Conservation (phyloP, 2,797 vertebrate genomes). For the Pristis pectinata region DNA sequence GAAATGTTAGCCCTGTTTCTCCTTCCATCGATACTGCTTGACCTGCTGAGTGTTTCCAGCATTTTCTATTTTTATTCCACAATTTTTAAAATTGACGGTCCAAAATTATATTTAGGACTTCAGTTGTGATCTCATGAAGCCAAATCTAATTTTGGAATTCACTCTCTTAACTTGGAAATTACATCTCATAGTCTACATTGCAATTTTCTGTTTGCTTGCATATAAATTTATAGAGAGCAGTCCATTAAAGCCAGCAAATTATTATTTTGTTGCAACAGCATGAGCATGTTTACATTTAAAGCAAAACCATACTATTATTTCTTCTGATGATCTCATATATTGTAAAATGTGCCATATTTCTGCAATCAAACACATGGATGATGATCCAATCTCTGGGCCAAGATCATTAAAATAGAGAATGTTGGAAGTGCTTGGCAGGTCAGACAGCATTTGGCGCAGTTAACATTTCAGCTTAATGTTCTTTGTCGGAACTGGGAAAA, state of each 20-base stretch:
- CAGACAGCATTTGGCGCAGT: no score
- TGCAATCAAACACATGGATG: background rate
- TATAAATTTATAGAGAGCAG: background rate
- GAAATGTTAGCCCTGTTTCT: no score
- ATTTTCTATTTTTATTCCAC: no score
- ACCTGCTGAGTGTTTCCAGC: no score
- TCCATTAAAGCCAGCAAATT: background rate
- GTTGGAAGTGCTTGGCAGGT: no score
- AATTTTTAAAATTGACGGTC: background rate
- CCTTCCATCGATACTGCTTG: no score
- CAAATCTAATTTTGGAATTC: background rate
- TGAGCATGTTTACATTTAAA: background rate
- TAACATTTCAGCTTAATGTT: no score
- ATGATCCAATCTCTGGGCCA: no score
- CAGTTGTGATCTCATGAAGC: background rate
- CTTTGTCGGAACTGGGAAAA: no score
- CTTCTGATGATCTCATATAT: background rate
- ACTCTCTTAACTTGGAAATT: background rate
- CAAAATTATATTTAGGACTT: background rate
- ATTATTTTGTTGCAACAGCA: background rate
- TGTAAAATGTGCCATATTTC: background rate
- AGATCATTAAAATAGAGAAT: no score
- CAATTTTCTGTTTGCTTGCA: background rate
- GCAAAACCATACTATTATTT: no score
- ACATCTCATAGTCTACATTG: background rate